Percentiles rank a stretch among this genome's conserved stretches.
phyloP scores from a whole-genome alignment of 2,113 vertebrate species.

The Calypte anna region DNA sequence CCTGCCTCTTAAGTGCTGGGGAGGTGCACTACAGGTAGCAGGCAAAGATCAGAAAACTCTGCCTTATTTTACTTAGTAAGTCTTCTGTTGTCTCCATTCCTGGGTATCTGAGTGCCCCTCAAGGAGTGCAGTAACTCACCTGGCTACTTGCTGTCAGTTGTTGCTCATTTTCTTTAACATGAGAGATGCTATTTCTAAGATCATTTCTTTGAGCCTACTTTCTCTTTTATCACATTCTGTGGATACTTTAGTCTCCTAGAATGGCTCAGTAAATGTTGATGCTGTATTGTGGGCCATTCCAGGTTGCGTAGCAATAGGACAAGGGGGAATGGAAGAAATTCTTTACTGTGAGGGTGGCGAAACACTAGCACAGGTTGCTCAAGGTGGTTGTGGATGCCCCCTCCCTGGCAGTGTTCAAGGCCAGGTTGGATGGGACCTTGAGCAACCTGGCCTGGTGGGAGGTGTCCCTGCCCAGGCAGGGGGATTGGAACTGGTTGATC shows the following conservation, averaged over 20 bases:
- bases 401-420: no score
- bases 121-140: accelerated
- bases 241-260: background rate
- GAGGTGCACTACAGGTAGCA: background rate
- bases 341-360: no score
- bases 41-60: background rate
- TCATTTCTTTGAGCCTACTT: background rate
- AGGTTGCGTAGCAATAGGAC: background rate
- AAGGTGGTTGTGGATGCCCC: no score
- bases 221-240: background rate
- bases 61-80: background rate
- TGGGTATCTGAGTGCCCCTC: accelerated
- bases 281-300: background rate
- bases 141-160: background rate
- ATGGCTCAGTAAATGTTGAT: background rate
- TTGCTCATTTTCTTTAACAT: background rate
- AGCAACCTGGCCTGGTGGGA: no score
- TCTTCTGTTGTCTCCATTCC: background rate
- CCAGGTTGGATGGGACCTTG: no score
- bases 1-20: background rate
- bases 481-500: no score
- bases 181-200: background rate
- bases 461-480: no score
- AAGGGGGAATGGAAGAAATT: no score
- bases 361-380: no score